These are phyloP conservation scores for Raja brachyura DNA, from an alignment of 2,113 vertebrate species.

Conservation along the genomic window DNA sequence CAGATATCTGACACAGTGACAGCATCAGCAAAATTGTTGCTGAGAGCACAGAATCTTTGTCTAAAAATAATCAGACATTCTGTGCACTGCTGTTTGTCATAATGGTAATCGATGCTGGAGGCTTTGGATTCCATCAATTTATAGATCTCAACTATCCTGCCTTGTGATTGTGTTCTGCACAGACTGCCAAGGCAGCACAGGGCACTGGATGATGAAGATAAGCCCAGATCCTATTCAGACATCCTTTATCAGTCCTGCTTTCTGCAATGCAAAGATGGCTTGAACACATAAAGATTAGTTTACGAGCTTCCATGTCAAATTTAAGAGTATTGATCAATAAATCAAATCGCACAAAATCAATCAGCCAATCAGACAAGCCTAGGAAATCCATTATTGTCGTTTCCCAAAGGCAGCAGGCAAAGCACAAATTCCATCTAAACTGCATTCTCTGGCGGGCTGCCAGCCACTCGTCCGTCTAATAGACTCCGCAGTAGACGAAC, in stretches of 20 bases:
- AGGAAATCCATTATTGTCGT: constrained; percentile 87
- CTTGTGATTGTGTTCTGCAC: constrained; percentile 78
- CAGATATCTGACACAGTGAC: constrained; percentile 98
- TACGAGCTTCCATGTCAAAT: constrained; percentile 84
- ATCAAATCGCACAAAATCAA: constrained; percentile 96
- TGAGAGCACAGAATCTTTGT: constrained; percentile 99
- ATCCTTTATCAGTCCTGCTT: constrained; percentile 79
- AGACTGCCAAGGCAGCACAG: constrained; percentile 54
- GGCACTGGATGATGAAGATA: constrained; percentile 82
- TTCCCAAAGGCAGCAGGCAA: constrained; percentile 52
- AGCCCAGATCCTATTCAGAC: constrained; percentile 82
- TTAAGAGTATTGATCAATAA: constrained; percentile 95
- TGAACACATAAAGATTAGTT: constrained; percentile 85
- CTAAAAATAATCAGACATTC: constrained; percentile 99
- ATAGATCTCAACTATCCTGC: constrained; percentile 98
- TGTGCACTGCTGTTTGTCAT: constrained; percentile 96
- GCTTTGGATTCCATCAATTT: constrained; percentile 99
- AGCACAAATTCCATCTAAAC: constrained; percentile 68
- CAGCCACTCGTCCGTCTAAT: constrained; percentile 68
- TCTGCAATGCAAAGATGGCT: constrained; percentile 78
- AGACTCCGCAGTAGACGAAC: constrained; percentile 66
- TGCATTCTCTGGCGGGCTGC: constrained; percentile 61
- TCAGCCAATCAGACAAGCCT: constrained; percentile 85
- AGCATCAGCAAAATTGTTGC: constrained; percentile 99
- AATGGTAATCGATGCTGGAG: constrained; percentile 99